Base-by-base conservation (phyloP, 2,888 invertebrate species). In the Callosobruchus maculatus region DNA sequence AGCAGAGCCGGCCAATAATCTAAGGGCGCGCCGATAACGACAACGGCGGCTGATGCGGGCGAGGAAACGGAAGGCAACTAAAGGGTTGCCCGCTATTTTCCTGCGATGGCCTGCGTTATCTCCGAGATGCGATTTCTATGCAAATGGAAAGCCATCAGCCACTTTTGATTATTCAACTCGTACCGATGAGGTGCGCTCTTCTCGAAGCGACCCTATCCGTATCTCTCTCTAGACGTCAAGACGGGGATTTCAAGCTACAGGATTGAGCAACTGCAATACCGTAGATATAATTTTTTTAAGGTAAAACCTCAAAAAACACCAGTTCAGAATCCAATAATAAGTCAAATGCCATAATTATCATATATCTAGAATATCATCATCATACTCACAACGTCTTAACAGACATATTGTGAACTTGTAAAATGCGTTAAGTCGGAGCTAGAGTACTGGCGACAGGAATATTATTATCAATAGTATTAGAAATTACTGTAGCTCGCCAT, bases 91-190 rank as follows among this genome's bases (percentile, higher is more conserved):
- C 81, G 81, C 81, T 18, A 49, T 49, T 49, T 49, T 49, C 49
- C 21, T 68, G 68, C 68, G 21, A 68, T 68, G 21, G 68, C 68
- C 20, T 68, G 22, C 81, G 80, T 81, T 82, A 82, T 82, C 82
- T 82, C 78, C 3, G 49, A 81, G 82, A 82, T 82, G 81, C 76
- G 82, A 82, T 82, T 82, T 78, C 82, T 82, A 82, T 82, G 82
- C 82, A 81, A 82, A 82, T 82, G 21, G 13, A 22, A 21, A 68
- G 68, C 68, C 22, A 77, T 78, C 73, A 80, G 79, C 78, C 82
- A 82, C 82, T 81, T 82, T 82, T 82, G 82, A 82, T 82, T 82
- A 81, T 82, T 78, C 81, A 72, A 72, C 68, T 73, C 73, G 70
- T 49, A 49, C 49, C 49, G 49, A 49, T 49, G 49, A 5, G 49